Evolutionary conservation across 2,888 invertebrate species (phyloP).

Genomic region (Drosophila infuscata): DNA sequence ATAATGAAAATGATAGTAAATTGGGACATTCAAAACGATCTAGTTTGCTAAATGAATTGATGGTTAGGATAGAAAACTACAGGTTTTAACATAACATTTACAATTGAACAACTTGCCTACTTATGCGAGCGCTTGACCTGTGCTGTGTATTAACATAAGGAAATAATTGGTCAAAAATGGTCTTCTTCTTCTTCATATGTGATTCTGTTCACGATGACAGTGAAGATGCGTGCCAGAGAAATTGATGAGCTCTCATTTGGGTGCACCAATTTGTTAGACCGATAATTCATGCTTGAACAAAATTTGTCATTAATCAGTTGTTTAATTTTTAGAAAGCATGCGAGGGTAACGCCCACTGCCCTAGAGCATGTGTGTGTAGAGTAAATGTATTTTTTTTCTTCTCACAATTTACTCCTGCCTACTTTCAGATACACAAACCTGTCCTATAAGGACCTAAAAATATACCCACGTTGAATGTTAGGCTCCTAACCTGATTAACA

Average conservation of each 20-base stretch:
- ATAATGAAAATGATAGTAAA: neutral
- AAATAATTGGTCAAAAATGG: neutral
- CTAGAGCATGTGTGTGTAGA: conserved; percentile 4
- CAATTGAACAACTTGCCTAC: neutral
- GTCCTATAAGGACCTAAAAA: conserved; percentile 48
- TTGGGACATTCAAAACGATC: neutral
- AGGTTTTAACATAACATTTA: neutral
- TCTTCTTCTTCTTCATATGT: no score
- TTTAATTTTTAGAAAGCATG: conserved; percentile 69
- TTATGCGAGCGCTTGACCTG: neutral
- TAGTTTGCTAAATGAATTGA: neutral
- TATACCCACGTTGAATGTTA: conserved; percentile 42
- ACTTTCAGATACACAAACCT: conserved; percentile 41
- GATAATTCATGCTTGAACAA: conserved; percentile 66
- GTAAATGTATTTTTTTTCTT: conserved; percentile 6
- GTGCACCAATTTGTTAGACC: conserved; percentile 65
- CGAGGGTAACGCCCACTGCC: conserved; percentile 28
- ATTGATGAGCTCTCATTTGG: conserved; percentile 64
- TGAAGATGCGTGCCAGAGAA: conserved; percentile 32
- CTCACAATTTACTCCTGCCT: conserved; percentile 22
- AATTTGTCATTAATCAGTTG: conserved; percentile 76
- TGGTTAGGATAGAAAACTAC: neutral
- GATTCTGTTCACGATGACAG: neutral
- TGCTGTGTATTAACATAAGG: conserved; percentile 1
- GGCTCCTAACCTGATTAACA: conserved; percentile 73